These are phyloP conservation scores for Hyperoplus immaculatus DNA, from an alignment of 2,797 vertebrate species.

Conservation along the genomic window DNA sequence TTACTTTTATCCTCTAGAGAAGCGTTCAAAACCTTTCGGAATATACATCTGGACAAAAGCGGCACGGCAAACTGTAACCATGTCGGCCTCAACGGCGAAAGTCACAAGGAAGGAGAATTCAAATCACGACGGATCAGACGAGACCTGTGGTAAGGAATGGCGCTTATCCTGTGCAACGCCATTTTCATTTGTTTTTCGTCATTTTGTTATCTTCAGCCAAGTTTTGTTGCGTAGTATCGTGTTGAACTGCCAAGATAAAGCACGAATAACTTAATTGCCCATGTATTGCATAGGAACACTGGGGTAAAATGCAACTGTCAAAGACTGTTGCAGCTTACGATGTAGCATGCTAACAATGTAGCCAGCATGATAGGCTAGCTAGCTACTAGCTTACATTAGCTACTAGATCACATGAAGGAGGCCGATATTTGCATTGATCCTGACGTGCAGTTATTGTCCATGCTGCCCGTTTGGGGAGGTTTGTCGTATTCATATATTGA, in stretches of 20 bases:
- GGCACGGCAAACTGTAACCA: conserved; percentile 74
- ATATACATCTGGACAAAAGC: conserved; percentile 40
- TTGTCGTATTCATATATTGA: not conserved
- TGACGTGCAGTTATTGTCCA: not conserved
- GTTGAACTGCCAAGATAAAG: too few species aligned
- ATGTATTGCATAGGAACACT: not conserved
- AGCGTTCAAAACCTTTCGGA: conserved; percentile 41
- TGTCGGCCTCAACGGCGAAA: conserved; percentile 97
- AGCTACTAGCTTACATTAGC: conserved; percentile 63
- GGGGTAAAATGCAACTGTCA: not conserved
- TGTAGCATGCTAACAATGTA: conserved; percentile 57
- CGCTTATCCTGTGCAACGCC: conserved; percentile 84
- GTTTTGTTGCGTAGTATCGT: not conserved
- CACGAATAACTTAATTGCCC: not conserved
- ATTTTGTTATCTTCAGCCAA: conserved; percentile 41
- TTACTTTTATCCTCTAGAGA: conserved; percentile 63
- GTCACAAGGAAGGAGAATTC: conserved; percentile 98
- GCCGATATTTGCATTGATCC: conserved; percentile 35
- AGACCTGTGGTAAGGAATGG: conserved; percentile 93
- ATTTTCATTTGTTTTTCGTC: conserved; percentile 83
- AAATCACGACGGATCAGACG: conserved; percentile 97
- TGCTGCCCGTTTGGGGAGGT: too few species aligned
- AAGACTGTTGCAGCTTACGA: conserved; percentile 38
- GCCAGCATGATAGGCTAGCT: conserved; percentile 54
- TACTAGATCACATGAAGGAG: conserved; percentile 33